Conservation (phyloP, 2,797 vertebrate species). For the Megaceryle alcyon region DNA sequence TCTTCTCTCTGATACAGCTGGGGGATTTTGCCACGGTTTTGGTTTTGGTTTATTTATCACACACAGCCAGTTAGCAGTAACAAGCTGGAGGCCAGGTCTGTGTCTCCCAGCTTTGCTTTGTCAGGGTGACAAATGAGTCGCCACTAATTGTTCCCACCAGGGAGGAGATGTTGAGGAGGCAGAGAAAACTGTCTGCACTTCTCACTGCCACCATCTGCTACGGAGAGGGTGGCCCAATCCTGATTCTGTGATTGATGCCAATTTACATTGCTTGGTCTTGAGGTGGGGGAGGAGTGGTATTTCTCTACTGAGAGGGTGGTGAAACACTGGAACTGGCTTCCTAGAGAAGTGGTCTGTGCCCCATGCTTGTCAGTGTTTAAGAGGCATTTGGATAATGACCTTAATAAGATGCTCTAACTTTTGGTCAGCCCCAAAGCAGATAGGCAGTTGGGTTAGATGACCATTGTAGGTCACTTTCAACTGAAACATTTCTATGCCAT, state of each 20-base stretch:
- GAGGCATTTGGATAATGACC: background rate
- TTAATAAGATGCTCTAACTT: background rate
- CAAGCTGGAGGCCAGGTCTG: background rate
- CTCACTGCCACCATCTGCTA: background rate
- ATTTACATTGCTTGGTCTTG: background rate
- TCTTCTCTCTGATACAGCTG: background rate
- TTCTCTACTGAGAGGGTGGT: background rate
- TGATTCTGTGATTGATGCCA: rapidly evolving
- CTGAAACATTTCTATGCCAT: no score
- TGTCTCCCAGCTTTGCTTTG: background rate
- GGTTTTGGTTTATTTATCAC: background rate
- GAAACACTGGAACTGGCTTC: background rate
- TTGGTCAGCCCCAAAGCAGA: background rate
- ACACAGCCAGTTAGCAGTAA: background rate
- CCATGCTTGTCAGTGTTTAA: background rate
- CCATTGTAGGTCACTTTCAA: background rate
- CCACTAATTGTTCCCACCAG: background rate
- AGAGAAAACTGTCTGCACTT: background rate
- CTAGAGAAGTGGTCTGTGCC: background rate
- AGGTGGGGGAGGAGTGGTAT: rapidly evolving
- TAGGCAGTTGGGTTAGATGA: background rate
- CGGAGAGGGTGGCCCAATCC: rapidly evolving
- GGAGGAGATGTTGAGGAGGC: background rate
- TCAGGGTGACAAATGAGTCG: background rate
- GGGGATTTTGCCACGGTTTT: background rate